These are phyloP conservation scores for Pocillopora grandis DNA, from an alignment of 92 coral and sea anemone species.

Conservation along the genomic window DNA sequence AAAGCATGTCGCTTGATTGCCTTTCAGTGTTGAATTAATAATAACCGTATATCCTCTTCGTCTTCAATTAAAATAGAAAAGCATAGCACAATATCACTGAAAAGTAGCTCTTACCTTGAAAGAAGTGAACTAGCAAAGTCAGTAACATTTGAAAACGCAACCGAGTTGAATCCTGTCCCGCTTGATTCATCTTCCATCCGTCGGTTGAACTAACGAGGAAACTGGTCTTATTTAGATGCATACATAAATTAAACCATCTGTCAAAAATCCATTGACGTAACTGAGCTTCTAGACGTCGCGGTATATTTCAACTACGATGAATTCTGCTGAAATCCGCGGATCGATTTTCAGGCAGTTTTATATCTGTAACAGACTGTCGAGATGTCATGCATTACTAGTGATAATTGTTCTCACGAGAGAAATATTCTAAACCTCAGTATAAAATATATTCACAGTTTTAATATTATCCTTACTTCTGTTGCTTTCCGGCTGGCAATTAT, in stretches of 20 bases:
- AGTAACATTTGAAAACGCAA: not conserved
- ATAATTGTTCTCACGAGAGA: no score
- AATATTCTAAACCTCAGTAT: no score
- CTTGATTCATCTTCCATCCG: not conserved
- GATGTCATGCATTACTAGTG: no score
- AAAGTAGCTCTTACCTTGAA: slow-evolving; percentile 13
- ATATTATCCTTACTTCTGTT: no score
- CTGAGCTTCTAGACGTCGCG: no score
- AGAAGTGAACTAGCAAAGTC: not conserved
- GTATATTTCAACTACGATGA: not conserved
- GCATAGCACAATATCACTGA: not conserved
- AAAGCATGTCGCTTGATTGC: not conserved
- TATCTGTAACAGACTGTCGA: no score
- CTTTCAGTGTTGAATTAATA: not conserved
- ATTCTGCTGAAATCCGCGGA: not conserved
- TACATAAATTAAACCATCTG: slow-evolving; percentile 17
- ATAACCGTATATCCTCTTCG: not conserved
- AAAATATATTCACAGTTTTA: no score
- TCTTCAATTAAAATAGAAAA: not conserved
- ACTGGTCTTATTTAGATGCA: not conserved
- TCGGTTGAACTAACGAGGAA: not conserved
- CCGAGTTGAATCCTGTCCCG: not conserved
- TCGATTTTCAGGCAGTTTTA: not conserved
- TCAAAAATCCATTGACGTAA: slow-evolving; percentile 20
- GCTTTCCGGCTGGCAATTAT: no score